Evolutionary conservation across 2,797 vertebrate genomes (phyloP).

Genomic region (Apogon talboti): DNA sequence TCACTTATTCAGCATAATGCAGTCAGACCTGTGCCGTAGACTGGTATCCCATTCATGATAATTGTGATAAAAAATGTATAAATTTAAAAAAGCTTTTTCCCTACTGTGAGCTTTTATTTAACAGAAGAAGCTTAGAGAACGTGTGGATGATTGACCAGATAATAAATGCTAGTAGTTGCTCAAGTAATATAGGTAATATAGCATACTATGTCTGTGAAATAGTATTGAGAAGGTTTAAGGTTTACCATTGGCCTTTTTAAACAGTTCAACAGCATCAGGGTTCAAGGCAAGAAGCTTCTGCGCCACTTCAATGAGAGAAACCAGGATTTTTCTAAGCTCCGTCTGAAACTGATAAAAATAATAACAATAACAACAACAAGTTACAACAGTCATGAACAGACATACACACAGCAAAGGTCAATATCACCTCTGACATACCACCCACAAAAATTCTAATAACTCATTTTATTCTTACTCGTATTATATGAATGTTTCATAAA

Average conservation of each 20-base stretch:
- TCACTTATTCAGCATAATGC: too few species aligned
- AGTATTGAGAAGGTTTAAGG: not conserved
- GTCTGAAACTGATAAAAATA: slow-evolving; percentile 91
- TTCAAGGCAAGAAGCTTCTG: slow-evolving; percentile 97
- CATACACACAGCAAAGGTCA: not conserved
- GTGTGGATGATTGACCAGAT: too few species aligned
- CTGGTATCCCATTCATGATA: too few species aligned
- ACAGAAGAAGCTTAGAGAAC: not conserved
- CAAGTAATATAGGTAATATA: too few species aligned
- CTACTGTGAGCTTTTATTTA: not conserved
- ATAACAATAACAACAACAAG: too few species aligned
- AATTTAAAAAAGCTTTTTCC: not conserved
- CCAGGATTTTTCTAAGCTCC: slow-evolving; percentile 95
- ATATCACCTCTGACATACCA: not conserved
- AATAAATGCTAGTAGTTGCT: too few species aligned
- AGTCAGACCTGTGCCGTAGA: not conserved
- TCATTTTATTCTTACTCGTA: not conserved
- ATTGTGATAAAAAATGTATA: too few species aligned
- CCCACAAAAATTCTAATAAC: not conserved
- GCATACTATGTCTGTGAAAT: not conserved
- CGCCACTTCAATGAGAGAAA: slow-evolving; percentile 98
- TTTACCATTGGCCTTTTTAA: slow-evolving; percentile 96
- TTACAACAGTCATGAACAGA: not conserved
- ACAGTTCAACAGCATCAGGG: slow-evolving; percentile 96
- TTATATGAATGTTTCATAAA: not conserved